Evolutionary conservation across 2,797 vertebrate genomes (phyloP).

Genomic region (Apodemus agrarius): DNA sequence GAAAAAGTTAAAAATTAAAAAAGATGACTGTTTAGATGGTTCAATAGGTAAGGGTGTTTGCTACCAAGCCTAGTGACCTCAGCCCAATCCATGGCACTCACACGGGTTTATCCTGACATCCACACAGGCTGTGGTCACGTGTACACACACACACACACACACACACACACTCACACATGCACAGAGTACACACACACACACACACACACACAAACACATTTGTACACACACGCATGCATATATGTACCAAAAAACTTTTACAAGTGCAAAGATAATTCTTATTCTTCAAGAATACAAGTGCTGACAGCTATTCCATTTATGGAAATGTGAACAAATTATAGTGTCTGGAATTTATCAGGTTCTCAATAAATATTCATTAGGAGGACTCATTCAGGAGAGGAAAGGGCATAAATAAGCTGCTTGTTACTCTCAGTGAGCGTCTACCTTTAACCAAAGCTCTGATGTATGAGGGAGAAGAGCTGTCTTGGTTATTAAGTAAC

Average conservation of each 20-base stretch:
- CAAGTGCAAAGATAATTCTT: slow-evolving; percentile 22
- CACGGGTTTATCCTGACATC: neutral
- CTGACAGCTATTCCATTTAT: slow-evolving; percentile 33
- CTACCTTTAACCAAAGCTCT: slow-evolving; percentile 23
- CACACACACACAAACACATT: no score
- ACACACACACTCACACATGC: no score
- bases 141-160: neutral
- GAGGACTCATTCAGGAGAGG: neutral
- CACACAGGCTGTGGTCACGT: neutral
- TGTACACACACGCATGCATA: neutral
- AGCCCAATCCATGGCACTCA: neutral
- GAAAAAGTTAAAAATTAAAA: neutral
- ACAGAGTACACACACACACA: neutral
- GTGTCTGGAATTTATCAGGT: slow-evolving; percentile 16
- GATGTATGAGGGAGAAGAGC: slow-evolving; percentile 18
- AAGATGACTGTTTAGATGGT: neutral
- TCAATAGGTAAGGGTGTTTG: neutral
- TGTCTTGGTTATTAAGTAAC: neutral
- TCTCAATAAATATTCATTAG: slow-evolving; percentile 31
- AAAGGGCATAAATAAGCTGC: neutral
- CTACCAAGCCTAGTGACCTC: neutral
- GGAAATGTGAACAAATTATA: slow-evolving; percentile 35
- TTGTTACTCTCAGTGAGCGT: slow-evolving; percentile 47
- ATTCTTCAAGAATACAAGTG: neutral
- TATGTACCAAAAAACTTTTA: neutral